Evolutionary conservation across 2,888 invertebrate genomes (phyloP), one percentile per base, ranked within the genome.

Genomic region (Clunio marinus): DNA sequence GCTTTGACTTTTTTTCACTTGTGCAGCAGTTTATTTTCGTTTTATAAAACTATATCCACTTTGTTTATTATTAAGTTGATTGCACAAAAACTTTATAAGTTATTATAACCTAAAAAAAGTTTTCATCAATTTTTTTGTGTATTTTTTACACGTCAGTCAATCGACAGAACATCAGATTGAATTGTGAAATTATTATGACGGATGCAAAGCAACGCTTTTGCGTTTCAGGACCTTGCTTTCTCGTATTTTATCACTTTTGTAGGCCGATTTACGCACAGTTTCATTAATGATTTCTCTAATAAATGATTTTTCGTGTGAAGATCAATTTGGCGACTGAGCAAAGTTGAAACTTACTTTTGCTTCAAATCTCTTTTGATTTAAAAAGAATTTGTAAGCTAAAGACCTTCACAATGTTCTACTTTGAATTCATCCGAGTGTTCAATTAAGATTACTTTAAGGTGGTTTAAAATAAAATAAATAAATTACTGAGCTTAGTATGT

Each of bases 221-320:
- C 15, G 25, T 15, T 45, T 45, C 1, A 46, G 17, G 28, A 28
- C 63, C 46, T 63, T 46, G 46, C 63, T 27, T 46, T 45, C 46
- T 63, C 28, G 20, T 10, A 17, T 25, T 28, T 45, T 45, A 46
- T 63, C 45, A 63, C 63, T 46, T 63, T 63, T 63, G 37, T 46
- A 63, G 45, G 45, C 10, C 46, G 25, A 37, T 27, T 45, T 24
- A 63, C 37, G 22, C 3, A 25, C 24, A 45, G 28, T 63, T 63
- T 63, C 63, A 63, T 63, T 63, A 63, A 63, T 63, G 27, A 46
- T 46, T 60, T 59, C n/a, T n/a, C n/a, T 35, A 20, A 35, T 22
- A 25, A 59, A 59, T 59, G 32, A 59, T 25, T 59, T 32, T 25
- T 62, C 62, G 35, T 15, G 13, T 13, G 62, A 62, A 60, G 7